Percentiles rank a stretch among this genome's conserved stretches.
These are phyloP conservation scores for Cyclophora albipunctata DNA, from an alignment of 2,888 invertebrate genomes.

Conservation along the genomic window DNA sequence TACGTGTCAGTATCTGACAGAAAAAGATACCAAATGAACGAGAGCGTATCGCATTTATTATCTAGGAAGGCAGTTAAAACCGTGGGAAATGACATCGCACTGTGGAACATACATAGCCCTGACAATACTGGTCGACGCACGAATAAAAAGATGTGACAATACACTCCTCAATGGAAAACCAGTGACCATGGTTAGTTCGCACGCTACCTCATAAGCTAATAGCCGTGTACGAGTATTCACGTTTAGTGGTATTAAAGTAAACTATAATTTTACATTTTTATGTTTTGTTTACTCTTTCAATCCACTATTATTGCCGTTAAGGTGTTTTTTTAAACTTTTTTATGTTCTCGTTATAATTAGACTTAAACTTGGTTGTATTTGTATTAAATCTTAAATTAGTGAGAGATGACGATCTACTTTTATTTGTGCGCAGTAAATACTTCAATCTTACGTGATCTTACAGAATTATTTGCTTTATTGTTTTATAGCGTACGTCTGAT, in stretches of 20 bases:
- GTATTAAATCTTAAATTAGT: too few species aligned
- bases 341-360: too few species aligned
- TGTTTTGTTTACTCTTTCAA: conserved; percentile 7
- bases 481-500: too few species aligned
- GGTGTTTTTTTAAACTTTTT: too few species aligned
- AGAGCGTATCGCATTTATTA: conserved; percentile 13
- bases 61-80: conserved; percentile 20
- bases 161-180: conserved; percentile 45
- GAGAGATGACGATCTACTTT: too few species aligned
- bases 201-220: conserved; percentile 24
- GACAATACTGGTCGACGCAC: conserved; percentile 41
- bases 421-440: too few species aligned
- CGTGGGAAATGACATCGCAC: conserved; percentile 54
- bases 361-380: too few species aligned
- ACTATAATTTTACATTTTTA: conserved; percentile 15
- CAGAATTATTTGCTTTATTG: too few species aligned
- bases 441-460: too few species aligned
- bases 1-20: too few species aligned
- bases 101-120: conserved; percentile 15
- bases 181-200: conserved; percentile 43
- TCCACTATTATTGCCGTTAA: too few species aligned
- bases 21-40: background rate
- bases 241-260: conserved; percentile 6
- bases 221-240: conserved; percentile 11
- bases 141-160: conserved; percentile 61